Conservation (phyloP, 2,797 vertebrate genomes). For the Acipenser ruthenus region DNA sequence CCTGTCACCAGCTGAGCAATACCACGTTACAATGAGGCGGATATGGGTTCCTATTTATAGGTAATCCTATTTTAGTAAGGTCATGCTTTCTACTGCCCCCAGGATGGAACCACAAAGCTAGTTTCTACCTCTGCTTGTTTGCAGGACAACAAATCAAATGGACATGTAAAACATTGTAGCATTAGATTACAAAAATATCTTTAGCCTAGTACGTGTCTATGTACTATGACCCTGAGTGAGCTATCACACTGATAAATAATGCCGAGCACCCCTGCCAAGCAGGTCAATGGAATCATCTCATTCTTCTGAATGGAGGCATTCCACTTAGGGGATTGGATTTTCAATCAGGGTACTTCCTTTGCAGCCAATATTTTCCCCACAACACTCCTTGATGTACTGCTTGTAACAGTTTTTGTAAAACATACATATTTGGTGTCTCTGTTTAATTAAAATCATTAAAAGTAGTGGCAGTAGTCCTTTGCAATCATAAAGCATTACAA, state of each 20-base stretch:
- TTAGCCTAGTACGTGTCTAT: background rate
- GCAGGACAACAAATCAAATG: slow-evolving; percentile 6
- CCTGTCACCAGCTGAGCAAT: slow-evolving; percentile 30
- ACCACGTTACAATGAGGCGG: slow-evolving; percentile 41
- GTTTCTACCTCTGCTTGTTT: slow-evolving; percentile 27
- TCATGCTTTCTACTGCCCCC: slow-evolving; percentile 56
- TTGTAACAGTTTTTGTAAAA: no score
- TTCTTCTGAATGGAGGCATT: slow-evolving; percentile 2
- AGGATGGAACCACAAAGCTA: slow-evolving; percentile 40
- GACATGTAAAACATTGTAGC: background rate
- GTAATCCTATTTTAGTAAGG: slow-evolving; percentile 63
- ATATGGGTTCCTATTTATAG: slow-evolving; percentile 70
- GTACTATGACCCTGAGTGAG: background rate
- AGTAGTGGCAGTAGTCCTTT: no score
- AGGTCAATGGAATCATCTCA: background rate
- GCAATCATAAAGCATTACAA: no score
- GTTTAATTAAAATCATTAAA: no score
- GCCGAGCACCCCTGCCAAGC: background rate
- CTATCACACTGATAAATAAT: background rate
- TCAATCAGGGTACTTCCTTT: background rate
- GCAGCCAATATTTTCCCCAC: no score
- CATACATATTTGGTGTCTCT: no score
- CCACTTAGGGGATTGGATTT: background rate
- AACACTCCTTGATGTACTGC: no score
- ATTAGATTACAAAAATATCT: background rate